Evolutionary conservation across 1,140 invertebrate genomes (phyloP).

Genomic region (Aphaenogaster floridana): DNA sequence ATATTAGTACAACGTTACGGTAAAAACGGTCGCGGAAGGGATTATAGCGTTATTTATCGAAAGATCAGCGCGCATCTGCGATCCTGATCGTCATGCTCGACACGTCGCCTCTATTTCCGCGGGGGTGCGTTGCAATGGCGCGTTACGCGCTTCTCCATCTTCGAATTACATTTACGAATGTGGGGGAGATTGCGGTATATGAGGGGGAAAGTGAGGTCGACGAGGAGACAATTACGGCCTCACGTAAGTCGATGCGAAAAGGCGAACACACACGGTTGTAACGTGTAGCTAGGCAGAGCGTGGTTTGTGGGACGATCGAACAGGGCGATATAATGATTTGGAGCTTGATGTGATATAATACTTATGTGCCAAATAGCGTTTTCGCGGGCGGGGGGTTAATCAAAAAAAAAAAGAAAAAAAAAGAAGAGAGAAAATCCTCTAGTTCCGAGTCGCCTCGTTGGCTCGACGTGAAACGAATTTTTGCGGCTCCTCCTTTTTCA

Average conservation of each 20-base stretch:
- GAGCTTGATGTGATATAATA: conserved; percentile 85
- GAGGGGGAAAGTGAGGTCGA: background rate
- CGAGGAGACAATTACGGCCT: conserved; percentile 4
- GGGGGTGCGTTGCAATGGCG: background rate
- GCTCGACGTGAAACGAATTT: conserved; percentile 77
- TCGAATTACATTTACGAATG: conserved; percentile 51
- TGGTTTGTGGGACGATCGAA: conserved; percentile 54
- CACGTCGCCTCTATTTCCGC: conserved; percentile 57
- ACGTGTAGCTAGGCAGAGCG: conserved; percentile 31
- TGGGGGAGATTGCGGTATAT: background rate
- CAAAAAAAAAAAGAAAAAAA: conserved; percentile 31
- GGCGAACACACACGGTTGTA: conserved; percentile 29
- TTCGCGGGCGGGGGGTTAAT: conserved; percentile 75
- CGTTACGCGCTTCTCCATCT: conserved; percentile 45
- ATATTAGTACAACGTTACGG: conserved; percentile 71
- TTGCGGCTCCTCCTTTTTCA: conserved; percentile 72
- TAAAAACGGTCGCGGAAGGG: conserved; percentile 49
- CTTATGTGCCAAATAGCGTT: conserved; percentile 86
- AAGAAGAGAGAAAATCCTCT: conserved; percentile 35
- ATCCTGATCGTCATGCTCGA: conserved; percentile 59
- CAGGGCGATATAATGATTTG: conserved; percentile 64
- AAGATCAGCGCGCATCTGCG: conserved; percentile 56
- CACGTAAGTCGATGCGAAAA: conserved; percentile 27
- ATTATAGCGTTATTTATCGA: conserved; percentile 68
- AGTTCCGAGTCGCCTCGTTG: conserved; percentile 79